Conservation (phyloP, 2,113 vertebrate genomes). For the Otocyon megalotis region DNA sequence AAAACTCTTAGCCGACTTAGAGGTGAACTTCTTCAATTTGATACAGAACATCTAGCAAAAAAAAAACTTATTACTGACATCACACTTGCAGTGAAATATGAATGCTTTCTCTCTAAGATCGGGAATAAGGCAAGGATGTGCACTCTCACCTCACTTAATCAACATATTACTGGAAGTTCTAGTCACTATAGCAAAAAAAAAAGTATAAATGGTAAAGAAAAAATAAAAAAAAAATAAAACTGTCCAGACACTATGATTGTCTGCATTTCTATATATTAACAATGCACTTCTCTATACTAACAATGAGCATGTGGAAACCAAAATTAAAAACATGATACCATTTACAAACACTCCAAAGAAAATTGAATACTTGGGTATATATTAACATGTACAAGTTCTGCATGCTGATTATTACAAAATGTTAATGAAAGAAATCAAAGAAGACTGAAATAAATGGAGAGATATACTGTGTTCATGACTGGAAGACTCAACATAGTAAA, state of each 20-base stretch:
- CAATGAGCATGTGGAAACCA: neutral
- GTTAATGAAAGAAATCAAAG: neutral
- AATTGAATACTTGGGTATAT: neutral
- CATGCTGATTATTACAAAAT: neutral
- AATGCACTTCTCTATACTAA: neutral
- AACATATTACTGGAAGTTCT: neutral
- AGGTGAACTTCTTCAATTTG: neutral
- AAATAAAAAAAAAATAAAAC: conserved; percentile 6
- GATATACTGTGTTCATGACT: neutral
- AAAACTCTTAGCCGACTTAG: neutral
- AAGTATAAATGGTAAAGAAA: neutral
- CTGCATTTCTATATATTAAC: neutral
- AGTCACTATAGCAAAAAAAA: neutral
- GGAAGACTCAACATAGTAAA: neutral
- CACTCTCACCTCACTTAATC: neutral
- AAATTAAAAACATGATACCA: neutral
- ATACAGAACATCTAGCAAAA: neutral
- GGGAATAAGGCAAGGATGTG: neutral
- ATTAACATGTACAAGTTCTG: neutral
- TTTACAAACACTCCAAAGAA: neutral
- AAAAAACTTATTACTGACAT: neutral
- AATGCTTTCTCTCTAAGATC: neutral
- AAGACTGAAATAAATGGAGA: neutral
- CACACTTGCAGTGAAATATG: neutral
- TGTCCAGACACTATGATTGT: neutral